phyloP scores from a whole-genome alignment of 37 sponge, comb jelly and placozoan species.

The Oopsacas minuta region DNA sequence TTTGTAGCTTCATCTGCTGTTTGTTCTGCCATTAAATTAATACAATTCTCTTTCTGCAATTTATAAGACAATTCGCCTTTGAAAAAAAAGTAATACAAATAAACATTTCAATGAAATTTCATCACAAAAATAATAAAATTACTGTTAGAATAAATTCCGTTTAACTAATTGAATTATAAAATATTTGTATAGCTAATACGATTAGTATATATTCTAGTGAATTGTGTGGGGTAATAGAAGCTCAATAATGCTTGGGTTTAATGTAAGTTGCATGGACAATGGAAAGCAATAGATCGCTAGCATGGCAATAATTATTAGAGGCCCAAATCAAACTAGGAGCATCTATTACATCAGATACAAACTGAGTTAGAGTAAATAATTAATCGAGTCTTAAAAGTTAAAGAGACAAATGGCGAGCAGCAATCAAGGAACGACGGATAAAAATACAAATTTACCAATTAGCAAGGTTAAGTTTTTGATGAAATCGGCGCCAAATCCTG shows the following conservation, averaged over 20 bases:
- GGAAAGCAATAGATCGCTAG: constrained; percentile 12
- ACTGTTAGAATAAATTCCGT: no score
- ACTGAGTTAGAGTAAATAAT: neutral
- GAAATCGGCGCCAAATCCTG: constrained; percentile 5
- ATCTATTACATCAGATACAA: neutral
- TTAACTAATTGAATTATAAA: no score
- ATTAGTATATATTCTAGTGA: no score
- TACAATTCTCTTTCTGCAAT: no score
- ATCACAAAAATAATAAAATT: no score
- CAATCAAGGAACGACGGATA: neutral
- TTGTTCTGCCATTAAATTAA: neutral
- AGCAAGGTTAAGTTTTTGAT: neutral
- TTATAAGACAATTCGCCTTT: no score
- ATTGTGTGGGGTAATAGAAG: neutral
- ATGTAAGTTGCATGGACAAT: constrained; percentile 10
- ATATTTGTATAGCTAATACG: no score
- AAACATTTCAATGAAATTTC: no score
- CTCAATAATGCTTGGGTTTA: constrained; percentile 7
- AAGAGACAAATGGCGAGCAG: neutral
- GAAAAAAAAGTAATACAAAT: no score
- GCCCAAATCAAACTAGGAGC: constrained; percentile 18
- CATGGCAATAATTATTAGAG: constrained; percentile 13
- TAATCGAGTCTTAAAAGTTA: neutral
- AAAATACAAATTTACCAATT: neutral
- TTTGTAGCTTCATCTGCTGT: neutral